Base-by-base conservation (phyloP, 2,888 invertebrate species). In the Endomychus coccineus region DNA sequence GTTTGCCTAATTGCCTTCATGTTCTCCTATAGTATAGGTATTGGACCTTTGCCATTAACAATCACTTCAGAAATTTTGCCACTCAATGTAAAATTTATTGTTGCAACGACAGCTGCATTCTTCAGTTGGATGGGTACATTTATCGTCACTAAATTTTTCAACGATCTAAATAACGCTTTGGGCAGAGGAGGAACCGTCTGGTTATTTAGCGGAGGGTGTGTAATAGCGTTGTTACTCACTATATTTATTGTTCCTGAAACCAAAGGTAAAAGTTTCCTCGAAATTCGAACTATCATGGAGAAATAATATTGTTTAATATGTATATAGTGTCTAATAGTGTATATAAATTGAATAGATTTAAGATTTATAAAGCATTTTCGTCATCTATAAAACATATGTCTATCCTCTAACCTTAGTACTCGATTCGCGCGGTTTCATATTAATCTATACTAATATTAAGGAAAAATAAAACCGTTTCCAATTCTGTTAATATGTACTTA, bases 221-320 rank as follows among this genome's bases (percentile, higher is more conserved):
- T 71, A 1, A 12, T 71, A 1, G 68, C 78, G 0, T 80, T 81
- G 59, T 69, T 83, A 58, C 91, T 89, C 66, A 77, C 80, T 0
- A 71, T 80, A 48, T 54, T 82, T 23, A 75, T 88, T 32, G 75
- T 92, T n/a, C 89, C 90, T 3, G 91, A 91, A 68, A 92, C 92
- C 0, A 90, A 86, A 65, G 90, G 90, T 14, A 82, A 85, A 67
- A 83, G 82, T 50, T 73, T 91, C 50, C 77, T n/a, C n/a, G n/a
- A n/a, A n/a, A n/a, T n/a, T n/a, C n/a, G n/a, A n/a, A n/a, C n/a
- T n/a, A n/a, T n/a, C n/a, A n/a, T 75, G 80, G 6, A 19, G 21
- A 19, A 19, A 19, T n/a, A n/a, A 19, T n/a, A n/a, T n/a, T n/a
- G n/a, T n/a, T n/a, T n/a, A n/a, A n/a, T n/a, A n/a, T n/a, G n/a